phyloP scores from a whole-genome alignment of 2,113 vertebrate genomes.

The Centropus bengalensis region DNA sequence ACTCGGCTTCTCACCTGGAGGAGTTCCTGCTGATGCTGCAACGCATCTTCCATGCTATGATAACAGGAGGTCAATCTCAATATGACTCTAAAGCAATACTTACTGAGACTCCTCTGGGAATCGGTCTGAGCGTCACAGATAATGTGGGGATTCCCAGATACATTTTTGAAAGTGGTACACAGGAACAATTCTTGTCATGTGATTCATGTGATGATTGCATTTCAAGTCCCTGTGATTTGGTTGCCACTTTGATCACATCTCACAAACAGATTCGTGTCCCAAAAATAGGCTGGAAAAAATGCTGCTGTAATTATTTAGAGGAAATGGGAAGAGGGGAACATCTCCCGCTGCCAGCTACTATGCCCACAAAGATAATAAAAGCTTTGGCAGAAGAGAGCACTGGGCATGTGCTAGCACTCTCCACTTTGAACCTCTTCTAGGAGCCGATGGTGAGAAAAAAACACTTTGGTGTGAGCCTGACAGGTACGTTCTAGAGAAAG shows the following conservation, averaged over 20 bases:
- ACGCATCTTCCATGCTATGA: background rate
- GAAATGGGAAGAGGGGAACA: background rate
- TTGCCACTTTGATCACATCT: conserved; percentile 1
- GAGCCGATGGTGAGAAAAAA: background rate
- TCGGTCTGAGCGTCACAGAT: background rate
- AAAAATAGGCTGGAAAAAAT: conserved; percentile 55
- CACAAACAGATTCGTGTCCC: background rate
- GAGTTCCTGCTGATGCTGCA: background rate
- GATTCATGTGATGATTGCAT: background rate
- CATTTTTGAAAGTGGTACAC: background rate
- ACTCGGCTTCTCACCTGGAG: background rate
- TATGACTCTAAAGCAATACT: accelerated
- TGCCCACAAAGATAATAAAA: conserved; percentile 34
- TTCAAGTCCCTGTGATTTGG: background rate
- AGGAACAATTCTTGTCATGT: background rate
- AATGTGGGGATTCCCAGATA: background rate
- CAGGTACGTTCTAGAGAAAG: background rate
- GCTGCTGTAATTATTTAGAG: conserved; percentile 5
- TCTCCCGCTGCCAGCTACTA: background rate
- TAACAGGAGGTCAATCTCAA: background rate
- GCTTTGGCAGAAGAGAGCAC: background rate
- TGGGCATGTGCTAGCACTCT: background rate
- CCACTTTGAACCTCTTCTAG: conserved; percentile 23
- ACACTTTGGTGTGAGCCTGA: background rate
- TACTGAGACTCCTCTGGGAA: background rate